These are phyloP conservation scores for Campylomormyrus numenius DNA, from an alignment of 2,113 vertebrate species.

Conservation along the genomic window DNA sequence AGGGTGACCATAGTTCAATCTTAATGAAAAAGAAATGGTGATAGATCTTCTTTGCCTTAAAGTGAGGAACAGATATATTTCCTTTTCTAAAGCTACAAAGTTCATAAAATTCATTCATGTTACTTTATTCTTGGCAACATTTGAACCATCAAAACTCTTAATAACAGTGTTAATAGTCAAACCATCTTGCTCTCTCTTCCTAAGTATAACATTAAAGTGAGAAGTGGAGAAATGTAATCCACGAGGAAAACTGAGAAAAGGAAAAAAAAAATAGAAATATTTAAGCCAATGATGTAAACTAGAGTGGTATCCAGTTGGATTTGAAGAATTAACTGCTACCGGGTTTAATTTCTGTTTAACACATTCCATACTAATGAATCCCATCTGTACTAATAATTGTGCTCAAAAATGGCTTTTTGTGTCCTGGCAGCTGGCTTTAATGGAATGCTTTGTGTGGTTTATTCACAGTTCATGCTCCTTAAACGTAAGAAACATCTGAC, in stretches of 20 bases:
- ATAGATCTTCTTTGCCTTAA: background rate
- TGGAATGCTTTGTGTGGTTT: conserved; percentile 42
- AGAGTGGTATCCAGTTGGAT: conserved; percentile 30
- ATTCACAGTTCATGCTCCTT: conserved; percentile 44
- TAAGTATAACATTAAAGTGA: background rate
- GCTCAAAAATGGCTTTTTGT: conserved; percentile 33
- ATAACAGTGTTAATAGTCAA: background rate
- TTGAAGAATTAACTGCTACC: conserved; percentile 40
- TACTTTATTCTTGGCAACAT: background rate
- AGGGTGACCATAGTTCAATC: background rate
- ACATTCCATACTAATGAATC: conserved; percentile 43
- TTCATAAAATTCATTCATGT: background rate
- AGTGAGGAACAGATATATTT: background rate
- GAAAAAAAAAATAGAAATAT: background rate
- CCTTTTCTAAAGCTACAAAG: background rate
- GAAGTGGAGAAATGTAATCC: background rate
- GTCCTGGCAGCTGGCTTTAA: conserved; percentile 37
- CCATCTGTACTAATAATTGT: conserved; percentile 44
- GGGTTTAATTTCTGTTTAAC: conserved; percentile 44
- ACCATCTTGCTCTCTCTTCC: background rate
- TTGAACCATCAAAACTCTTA: background rate
- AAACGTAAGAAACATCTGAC: conserved; percentile 41
- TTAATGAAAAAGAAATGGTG: background rate
- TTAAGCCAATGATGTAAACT: conserved; percentile 24
- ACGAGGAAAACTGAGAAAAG: background rate